Conservation (phyloP, 2,113 vertebrate species). For the Dasyurus viverrinus region DNA sequence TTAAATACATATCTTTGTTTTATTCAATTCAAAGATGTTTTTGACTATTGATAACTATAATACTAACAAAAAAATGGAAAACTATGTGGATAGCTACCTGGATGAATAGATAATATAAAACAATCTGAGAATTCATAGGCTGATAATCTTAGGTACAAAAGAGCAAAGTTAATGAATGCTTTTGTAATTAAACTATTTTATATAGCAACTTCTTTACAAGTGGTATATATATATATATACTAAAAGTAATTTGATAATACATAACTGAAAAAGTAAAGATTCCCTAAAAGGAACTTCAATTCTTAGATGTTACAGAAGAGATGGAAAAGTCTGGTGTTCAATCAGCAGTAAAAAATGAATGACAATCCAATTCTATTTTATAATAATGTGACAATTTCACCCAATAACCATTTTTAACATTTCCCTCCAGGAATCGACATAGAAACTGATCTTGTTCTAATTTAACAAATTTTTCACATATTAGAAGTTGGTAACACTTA, state of each 20-base stretch:
- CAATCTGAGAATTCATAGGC: not conserved
- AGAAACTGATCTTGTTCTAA: not conserved
- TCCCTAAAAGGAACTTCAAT: not conserved
- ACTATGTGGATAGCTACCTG: not conserved
- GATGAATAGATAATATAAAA: not conserved
- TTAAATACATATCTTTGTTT: not conserved
- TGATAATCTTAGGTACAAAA: not conserved
- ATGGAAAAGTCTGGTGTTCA: slow-evolving; percentile 39
- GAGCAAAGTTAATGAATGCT: not conserved
- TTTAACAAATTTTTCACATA: not conserved
- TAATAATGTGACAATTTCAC: not conserved
- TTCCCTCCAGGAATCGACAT: not conserved
- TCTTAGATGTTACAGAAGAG: not conserved
- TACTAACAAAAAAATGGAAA: not conserved
- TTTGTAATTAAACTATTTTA: not conserved
- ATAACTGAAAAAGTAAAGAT: not conserved
- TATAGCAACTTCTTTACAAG: not conserved
- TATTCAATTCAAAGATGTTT: not conserved
- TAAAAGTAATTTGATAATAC: not conserved
- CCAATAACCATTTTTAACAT: slow-evolving; percentile 41
- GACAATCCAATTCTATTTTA: slow-evolving; percentile 1
- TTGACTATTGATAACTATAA: not conserved
- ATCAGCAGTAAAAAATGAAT: slow-evolving; percentile 15
- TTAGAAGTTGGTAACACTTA: not conserved
- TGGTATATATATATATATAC: not conserved